phyloP scores from a whole-genome alignment of 2,888 invertebrate genomes.

The Lepeophtheirus nordmannii region DNA sequence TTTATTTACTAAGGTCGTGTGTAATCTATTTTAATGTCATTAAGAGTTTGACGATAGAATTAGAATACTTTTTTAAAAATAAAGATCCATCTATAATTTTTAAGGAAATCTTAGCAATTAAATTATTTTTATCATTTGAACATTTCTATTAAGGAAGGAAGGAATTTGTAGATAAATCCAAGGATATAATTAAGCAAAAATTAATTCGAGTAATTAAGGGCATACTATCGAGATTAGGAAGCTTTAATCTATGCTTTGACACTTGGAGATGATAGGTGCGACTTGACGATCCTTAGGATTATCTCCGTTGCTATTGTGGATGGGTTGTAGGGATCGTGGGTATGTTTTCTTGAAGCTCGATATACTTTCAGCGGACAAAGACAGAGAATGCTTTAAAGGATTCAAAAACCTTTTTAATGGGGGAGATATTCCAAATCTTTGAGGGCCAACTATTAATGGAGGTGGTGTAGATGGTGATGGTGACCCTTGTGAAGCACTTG shows the following conservation, averaged over 20 bases:
- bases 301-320: not conserved
- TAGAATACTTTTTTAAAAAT: no score
- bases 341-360: not conserved
- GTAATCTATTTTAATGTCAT: no score
- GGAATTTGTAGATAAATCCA: no score
- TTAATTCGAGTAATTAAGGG: no score
- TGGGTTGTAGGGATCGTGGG: not conserved
- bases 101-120: no score
- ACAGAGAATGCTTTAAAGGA: conserved; percentile 11
- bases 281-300: not conserved
- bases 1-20: no score
- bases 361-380: conserved; percentile 14
- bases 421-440: not conserved
- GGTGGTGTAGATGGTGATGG: not conserved
- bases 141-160: no score
- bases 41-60: no score
- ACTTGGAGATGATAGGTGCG: conserved; percentile 12
- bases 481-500: not conserved
- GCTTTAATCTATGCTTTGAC: conserved; percentile 20
- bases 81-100: no score
- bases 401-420: not conserved
- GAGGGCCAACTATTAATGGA: not conserved
- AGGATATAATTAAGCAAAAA: no score
- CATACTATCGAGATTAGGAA: no score
- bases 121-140: no score